Percentiles rank a stretch among this genome's conserved stretches.
phyloP scores from a whole-genome alignment of 2,113 vertebrate species.

The Drymodes brunneopygia region DNA sequence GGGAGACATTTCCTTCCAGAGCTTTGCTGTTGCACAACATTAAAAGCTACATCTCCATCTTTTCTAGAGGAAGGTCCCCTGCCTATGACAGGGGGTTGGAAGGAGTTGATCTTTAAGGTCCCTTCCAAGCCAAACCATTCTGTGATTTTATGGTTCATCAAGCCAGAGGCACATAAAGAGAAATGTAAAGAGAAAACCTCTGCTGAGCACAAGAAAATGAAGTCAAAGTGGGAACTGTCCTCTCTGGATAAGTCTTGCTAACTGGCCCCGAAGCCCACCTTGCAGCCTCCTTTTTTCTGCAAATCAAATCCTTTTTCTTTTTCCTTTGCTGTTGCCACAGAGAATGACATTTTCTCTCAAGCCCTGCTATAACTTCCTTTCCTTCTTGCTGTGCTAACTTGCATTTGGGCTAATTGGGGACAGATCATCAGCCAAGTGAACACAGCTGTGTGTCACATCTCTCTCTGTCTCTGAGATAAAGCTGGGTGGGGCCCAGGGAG shows the following conservation, averaged over 20 bases:
- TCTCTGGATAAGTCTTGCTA: background rate
- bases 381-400: background rate
- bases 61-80: background rate
- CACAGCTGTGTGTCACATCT: background rate
- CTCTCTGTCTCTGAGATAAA: background rate
- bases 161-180: background rate
- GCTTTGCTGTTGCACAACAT: background rate
- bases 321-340: background rate
- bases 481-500: background rate
- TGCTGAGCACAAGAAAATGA: background rate
- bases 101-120: background rate
- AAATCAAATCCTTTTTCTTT: background rate
- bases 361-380: background rate
- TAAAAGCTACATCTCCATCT: background rate
- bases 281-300: background rate
- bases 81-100: background rate
- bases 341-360: background rate
- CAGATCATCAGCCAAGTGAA: background rate
- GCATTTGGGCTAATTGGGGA: background rate
- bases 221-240: background rate
- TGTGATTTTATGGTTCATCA: background rate
- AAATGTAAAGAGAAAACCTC: background rate
- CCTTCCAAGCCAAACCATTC: background rate
- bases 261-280: background rate
- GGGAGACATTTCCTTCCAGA: constrained; percentile 1